These are phyloP conservation scores for Oryzias javanicus DNA, from an alignment of 2,113 vertebrate species.

Conservation along the genomic window DNA sequence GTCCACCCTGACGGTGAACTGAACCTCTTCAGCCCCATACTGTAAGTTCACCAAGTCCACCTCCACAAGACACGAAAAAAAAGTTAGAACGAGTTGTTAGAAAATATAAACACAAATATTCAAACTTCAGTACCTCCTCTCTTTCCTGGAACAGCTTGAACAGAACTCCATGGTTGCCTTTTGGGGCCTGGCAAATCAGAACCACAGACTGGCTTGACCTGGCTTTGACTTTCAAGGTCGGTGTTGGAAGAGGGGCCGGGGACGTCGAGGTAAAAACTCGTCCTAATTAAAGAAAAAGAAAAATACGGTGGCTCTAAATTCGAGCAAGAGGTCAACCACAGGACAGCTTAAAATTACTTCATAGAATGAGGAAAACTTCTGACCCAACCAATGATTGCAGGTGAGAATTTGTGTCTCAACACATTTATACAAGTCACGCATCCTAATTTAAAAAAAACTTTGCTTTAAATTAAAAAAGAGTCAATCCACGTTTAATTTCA, in stretches of 20 bases:
- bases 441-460: no score
- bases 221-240: slow-evolving; percentile 35
- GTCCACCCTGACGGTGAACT: slow-evolving; percentile 43
- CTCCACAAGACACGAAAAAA: slow-evolving; percentile 31
- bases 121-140: slow-evolving; percentile 6
- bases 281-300: slow-evolving; percentile 29
- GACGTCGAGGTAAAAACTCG: slow-evolving; percentile 26
- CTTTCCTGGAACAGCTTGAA: slow-evolving; percentile 52
- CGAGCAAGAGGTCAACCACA: no score
- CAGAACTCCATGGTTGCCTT: slow-evolving; percentile 42
- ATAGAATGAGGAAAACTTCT: no score
- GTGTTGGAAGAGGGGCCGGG: slow-evolving; percentile 16
- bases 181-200: slow-evolving; percentile 63
- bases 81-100: background rate
- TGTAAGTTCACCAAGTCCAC: slow-evolving; percentile 25
- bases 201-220: slow-evolving; percentile 22
- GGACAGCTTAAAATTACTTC: no score
- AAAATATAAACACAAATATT: background rate
- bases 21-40: slow-evolving; percentile 16
- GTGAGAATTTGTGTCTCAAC: no score
- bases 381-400: no score
- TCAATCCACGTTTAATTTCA: no score
- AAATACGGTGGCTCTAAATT: slow-evolving; percentile 8
- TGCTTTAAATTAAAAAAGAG: no score
- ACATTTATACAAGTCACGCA: no score